These are phyloP conservation scores for Cheilosia vernalis DNA, from an alignment of 2,888 invertebrate species.

Conservation along the genomic window DNA sequence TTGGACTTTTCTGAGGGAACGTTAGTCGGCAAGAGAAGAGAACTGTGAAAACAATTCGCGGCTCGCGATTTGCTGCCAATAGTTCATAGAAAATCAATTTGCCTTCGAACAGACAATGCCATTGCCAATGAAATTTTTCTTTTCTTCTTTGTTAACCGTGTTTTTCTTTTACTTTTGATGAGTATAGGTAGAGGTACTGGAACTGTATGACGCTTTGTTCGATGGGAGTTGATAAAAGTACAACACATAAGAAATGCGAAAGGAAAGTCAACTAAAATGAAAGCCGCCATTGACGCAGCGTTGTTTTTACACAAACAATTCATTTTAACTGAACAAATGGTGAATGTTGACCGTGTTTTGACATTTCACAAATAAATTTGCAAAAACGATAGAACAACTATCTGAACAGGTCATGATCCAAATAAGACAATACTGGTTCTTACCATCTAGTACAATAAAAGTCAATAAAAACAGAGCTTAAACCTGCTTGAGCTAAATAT, in stretches of 20 bases:
- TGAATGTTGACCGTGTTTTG: too few relatives aligned
- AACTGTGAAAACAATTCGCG: conserved; percentile 5
- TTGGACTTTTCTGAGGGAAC: background rate
- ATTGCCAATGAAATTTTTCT: conserved; percentile 29
- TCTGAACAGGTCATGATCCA: too few relatives aligned
- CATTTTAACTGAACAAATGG: too few relatives aligned
- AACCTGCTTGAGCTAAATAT: too few relatives aligned
- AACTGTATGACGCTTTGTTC: conserved; percentile 27
- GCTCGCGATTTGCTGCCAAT: background rate
- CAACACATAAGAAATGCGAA: background rate
- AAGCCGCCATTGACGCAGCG: background rate
- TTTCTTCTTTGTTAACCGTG: background rate
- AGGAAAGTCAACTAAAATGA: conserved; percentile 30
- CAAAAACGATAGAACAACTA: too few relatives aligned
- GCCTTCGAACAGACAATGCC: background rate
- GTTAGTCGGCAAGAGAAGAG: background rate
- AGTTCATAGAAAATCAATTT: conserved; percentile 23
- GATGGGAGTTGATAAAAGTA: conserved; percentile 17
- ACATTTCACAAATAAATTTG: too few relatives aligned
- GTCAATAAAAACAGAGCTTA: too few relatives aligned
- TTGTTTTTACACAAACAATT: too few relatives aligned
- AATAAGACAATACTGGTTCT: too few relatives aligned
- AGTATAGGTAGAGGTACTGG: background rate
- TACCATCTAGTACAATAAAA: too few relatives aligned
- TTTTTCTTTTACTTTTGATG: background rate